Evolutionary conservation across 35 echinoderm and acorn worm genomes (phyloP), one percentile per base, ranked within the genome.

Genomic region (Diadema setosum): DNA sequence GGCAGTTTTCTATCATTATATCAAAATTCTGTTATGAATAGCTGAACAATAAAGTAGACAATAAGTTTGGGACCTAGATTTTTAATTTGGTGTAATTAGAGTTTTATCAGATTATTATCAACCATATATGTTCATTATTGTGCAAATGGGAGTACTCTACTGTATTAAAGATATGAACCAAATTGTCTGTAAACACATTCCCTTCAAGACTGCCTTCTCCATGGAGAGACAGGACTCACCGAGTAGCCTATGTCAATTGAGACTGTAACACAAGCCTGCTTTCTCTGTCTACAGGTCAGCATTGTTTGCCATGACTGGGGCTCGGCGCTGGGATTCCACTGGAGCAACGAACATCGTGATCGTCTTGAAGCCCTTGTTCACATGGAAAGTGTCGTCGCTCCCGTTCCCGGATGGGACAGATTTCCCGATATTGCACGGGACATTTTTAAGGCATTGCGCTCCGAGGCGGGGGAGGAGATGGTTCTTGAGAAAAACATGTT

Each of bases 241-340:
- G n/a, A n/a, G n/a, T n/a, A n/a, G n/a, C n/a, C n/a, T n/a, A n/a
- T n/a, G n/a, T n/a, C n/a, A n/a, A 55, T 55, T 55, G 21, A 16
- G 14, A 12, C 12, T 55, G 49, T n/a, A n/a, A n/a, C n/a, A n/a
- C n/a, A n/a, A n/a, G n/a, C n/a, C n/a, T n/a, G n/a, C n/a, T n/a
- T n/a, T 52, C n/a, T 52, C 48, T 11, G 21, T 11, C 32, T 73
- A 34, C 65, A 87, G 85, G n/a, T 92, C 33, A 86, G 65, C 15
- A 74, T 96, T 33, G 85, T 96, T n/a, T 82, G 90, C 29, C 89
- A 96, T 46, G 94, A 92, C 46, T 96, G 94, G 94, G 94, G 94
- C 8, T 96, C 94, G 18, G 94, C 73, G 5, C 81, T 96, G 24
- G 89, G 89, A 20, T 60, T 96, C 25, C 85, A 92, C 36, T 96